A percentile compares a stretch with the other conserved stretches of the same genome.
phyloP scores from a whole-genome alignment of 2,888 invertebrate species.

The Coecobrya sp. region DNA sequence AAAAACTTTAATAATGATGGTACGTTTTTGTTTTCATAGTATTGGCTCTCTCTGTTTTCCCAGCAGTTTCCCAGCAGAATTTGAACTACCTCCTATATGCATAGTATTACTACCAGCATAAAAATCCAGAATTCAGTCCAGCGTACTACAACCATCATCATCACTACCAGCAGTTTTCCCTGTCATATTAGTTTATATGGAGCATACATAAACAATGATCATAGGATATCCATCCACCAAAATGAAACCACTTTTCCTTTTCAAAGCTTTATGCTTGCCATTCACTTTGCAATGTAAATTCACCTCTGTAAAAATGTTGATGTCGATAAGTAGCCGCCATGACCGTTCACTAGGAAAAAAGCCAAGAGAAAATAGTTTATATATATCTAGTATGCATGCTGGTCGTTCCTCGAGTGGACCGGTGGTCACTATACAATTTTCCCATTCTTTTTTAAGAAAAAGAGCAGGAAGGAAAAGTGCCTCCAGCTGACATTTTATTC shows the following conservation, averaged over 20 bases:
- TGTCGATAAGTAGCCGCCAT: conserved; percentile 67
- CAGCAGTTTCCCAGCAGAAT: background rate
- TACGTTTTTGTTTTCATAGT: conserved; percentile 17
- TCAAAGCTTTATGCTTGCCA: conserved; percentile 16
- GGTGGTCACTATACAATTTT: conserved; percentile 50
- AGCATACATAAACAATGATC: background rate
- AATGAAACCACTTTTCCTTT: conserved; percentile 65
- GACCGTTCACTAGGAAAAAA: conserved; percentile 26
- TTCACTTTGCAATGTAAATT: conserved; percentile 79
- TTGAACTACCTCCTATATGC: background rate
- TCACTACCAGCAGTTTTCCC: background rate
- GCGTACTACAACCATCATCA: background rate
- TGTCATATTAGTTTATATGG: background rate
- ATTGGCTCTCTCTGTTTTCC: conserved; percentile 14
- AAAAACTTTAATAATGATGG: conserved; percentile 64
- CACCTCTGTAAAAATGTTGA: conserved; percentile 51
- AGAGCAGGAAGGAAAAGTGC: conserved; percentile 73
- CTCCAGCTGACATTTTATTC: conserved; percentile 81
- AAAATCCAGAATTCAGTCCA: background rate
- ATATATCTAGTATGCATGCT: conserved; percentile 77
- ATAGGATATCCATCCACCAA: conserved; percentile 2
- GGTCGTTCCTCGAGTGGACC: conserved; percentile 57
- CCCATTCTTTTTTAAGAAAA: conserved; percentile 43
- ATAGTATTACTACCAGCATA: background rate
- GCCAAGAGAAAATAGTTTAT: conserved; percentile 48